Evolutionary conservation across 2,888 invertebrate genomes (phyloP).

Genomic region (Euzetes globulus): DNA sequence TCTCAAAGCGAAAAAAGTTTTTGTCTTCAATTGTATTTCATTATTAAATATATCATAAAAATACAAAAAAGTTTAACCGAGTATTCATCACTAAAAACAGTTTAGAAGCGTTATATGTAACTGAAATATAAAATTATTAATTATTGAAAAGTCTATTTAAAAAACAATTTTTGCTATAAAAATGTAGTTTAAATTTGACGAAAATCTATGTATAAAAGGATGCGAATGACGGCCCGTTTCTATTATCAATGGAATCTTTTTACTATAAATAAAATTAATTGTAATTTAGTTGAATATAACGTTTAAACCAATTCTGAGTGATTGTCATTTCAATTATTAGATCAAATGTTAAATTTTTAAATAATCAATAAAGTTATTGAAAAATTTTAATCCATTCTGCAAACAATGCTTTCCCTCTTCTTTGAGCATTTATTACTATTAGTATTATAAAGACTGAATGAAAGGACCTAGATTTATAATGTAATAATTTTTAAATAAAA

Average conservation of each 20-base stretch:
- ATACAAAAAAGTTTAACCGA: not conserved
- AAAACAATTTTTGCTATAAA: not conserved
- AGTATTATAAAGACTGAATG: too few species aligned
- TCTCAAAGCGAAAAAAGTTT: not conserved
- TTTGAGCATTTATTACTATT: too few species aligned
- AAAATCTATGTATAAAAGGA: not conserved
- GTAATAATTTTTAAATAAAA: too few species aligned
- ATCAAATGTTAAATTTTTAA: too few species aligned
- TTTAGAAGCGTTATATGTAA: not conserved
- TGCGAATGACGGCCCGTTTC: not conserved
- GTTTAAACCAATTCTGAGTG: too few species aligned
- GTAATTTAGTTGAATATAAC: too few species aligned
- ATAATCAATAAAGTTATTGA: too few species aligned
- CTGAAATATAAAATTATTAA: not conserved
- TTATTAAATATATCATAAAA: not conserved
- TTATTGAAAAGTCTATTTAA: not conserved
- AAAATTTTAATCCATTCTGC: too few species aligned
- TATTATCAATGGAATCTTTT: not conserved
- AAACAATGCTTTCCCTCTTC: too few species aligned
- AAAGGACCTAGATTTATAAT: too few species aligned
- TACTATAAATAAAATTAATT: too few species aligned
- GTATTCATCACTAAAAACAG: not conserved
- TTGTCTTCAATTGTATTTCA: not conserved
- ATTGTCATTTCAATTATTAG: too few species aligned
- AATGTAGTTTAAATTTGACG: not conserved